Evolutionary conservation across 2,797 vertebrate genomes (phyloP).

Genomic region (Carapus acus): DNA sequence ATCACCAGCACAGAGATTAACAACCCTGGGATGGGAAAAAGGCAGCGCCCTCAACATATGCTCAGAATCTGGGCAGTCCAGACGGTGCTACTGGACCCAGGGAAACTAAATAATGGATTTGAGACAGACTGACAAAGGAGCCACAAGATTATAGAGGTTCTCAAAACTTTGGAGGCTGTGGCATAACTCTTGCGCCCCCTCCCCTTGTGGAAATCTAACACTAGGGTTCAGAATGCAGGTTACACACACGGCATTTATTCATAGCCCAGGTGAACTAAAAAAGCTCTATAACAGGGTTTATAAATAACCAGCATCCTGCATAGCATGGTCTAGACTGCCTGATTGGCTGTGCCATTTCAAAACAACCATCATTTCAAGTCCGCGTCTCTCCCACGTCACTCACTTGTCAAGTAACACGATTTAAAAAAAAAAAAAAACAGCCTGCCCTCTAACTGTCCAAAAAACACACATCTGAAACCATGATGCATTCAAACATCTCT

Average conservation of each 20-base stretch:
- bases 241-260: constrained; percentile 6
- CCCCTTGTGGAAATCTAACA: constrained; percentile 23
- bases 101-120: no score
- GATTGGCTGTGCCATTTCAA: background rate
- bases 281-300: constrained; percentile 9
- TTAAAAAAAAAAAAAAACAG: background rate
- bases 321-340: constrained; percentile 8
- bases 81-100: no score
- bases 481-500: no score
- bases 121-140: no score
- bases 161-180: constrained; percentile 5
- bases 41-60: constrained; percentile 26
- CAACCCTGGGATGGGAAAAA: constrained; percentile 41
- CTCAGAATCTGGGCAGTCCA: constrained; percentile 40
- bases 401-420: background rate
- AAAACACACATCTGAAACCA: constrained; percentile 1
- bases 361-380: constrained; percentile 3
- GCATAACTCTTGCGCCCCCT: constrained; percentile 34
- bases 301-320: constrained; percentile 5
- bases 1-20: constrained; percentile 31
- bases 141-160: constrained; percentile 35
- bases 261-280: constrained; percentile 8
- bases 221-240: constrained; percentile 22
- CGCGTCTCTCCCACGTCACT: background rate
- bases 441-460: background rate